Percentiles rank a stretch among this genome's conserved stretches.
Conservation (phyloP, 2,888 invertebrate species). For the Spisula subtruncata region DNA sequence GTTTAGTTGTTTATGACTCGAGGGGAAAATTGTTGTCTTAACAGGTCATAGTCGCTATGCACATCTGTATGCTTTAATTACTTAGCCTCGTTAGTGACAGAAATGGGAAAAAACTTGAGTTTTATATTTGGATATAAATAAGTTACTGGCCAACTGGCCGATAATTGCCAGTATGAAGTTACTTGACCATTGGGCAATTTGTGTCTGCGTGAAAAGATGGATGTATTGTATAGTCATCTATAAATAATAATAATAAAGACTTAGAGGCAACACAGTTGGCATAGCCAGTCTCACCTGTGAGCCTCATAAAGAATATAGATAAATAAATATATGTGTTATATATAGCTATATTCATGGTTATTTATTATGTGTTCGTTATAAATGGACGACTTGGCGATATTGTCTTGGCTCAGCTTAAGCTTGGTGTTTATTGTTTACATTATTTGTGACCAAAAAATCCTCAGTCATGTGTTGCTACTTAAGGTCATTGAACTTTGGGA, state of each 20-base stretch:
- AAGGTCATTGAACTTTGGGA: background rate
- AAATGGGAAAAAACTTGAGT: constrained; percentile 25
- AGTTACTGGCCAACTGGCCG: too few species aligned
- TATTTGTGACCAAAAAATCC: background rate
- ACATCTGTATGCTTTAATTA: constrained; percentile 9
- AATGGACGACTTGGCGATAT: background rate
- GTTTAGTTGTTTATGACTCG: constrained; percentile 27
- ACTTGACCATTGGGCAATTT: too few species aligned
- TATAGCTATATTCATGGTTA: background rate
- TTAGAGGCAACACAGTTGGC: too few species aligned
- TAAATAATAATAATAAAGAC: too few species aligned
- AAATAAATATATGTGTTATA: too few species aligned
- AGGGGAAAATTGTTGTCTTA: constrained; percentile 8
- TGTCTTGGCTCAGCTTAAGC: background rate
- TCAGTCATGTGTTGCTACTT: background rate
- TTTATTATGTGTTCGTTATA: background rate
- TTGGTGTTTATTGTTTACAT: background rate
- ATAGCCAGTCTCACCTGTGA: too few species aligned
- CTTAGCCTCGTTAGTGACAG: constrained; percentile 26
- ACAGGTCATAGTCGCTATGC: constrained; percentile 23
- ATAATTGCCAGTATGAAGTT: too few species aligned
- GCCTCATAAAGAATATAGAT: too few species aligned
- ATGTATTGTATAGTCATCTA: too few species aligned
- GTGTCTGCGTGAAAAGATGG: background rate
- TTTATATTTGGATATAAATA: too few species aligned